Evolutionary conservation across 2,113 vertebrate species (phyloP), one percentile per base, ranked within the genome.

Genomic region (Rhinogobius similis): DNA sequence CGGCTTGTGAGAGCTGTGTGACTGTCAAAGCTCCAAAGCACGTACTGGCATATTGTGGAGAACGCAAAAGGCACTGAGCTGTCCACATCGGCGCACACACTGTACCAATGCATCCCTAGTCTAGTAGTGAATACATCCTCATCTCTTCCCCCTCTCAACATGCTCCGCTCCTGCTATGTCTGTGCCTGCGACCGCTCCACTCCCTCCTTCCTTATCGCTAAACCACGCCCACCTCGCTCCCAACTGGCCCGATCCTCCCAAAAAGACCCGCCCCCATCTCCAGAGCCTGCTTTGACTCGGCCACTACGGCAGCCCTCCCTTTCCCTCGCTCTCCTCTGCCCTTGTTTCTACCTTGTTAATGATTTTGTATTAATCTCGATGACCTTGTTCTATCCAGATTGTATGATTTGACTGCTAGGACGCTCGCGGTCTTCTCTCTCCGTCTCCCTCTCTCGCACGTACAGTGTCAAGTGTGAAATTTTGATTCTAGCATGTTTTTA

Each of bases 81-180:
- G 63, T 79, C 76, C 72, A 81, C 82, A 75, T 85, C 76, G 83
- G 84, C 44, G 71, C 86, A 83, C 90, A 88, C 89, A 88, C 66
- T 74, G 75, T 79, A 70, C 73, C 81, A 58, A 84, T 70, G 82
- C 90, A 91, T 91, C 88, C 88, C 88, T 86, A 80, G n/a, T 53
- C 65, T 70, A 41, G n/a, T 69, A 41, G n/a, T 62, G 32, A 10
- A 76, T 83, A 81, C 67, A 67, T 65, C 78, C 74, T 75, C 79
- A 77, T 72, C 78, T 77, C 76, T 85, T 75, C 73, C 73, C 72
- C 62, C 70, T 78, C 56, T 26, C 68, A 55, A 63, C 86, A 77
- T 73, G 70, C 72, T 82, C 63, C 65, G 78, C 66, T 76, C 66
- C 53, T 77, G 85, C 84, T 87, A 66, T 80, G 76, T 77, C 82